These are phyloP conservation scores for Trilocha varians DNA, from an alignment of 2,888 invertebrate species.

Conservation along the genomic window DNA sequence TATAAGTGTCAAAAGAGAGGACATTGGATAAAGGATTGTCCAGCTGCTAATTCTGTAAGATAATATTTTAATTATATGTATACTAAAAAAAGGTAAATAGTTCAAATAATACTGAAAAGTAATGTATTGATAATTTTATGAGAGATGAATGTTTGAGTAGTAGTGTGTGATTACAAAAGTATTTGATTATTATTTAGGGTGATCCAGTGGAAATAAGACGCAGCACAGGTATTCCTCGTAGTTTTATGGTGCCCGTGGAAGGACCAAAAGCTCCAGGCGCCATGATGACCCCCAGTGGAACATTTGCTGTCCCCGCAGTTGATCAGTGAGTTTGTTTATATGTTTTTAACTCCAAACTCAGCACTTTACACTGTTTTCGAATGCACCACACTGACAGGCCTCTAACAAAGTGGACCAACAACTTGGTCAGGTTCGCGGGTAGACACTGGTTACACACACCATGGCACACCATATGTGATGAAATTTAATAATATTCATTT, in stretches of 20 bases:
- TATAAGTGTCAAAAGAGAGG: constrained; percentile 95
- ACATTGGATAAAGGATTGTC: constrained; percentile 98
- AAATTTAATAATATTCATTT: too few species aligned
- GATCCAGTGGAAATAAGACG: constrained; percentile 88
- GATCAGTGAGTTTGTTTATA: constrained; percentile 79
- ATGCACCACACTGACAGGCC: too few species aligned
- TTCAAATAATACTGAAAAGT: too few species aligned
- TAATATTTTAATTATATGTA: constrained; percentile 2
- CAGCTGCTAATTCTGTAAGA: constrained; percentile 73
- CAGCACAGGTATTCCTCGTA: constrained; percentile 97
- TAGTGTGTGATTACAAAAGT: too few species aligned
- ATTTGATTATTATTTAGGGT: constrained; percentile 53
- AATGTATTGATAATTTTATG: too few species aligned
- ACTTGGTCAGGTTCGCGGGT: too few species aligned
- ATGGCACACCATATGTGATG: too few species aligned
- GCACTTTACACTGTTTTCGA: too few species aligned
- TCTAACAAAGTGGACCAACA: too few species aligned
- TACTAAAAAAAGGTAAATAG: too few species aligned
- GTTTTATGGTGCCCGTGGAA: constrained; percentile 95
- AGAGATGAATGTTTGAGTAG: too few species aligned
- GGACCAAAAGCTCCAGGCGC: constrained; percentile 92
- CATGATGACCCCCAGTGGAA: constrained; percentile 90
- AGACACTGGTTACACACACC: too few species aligned
- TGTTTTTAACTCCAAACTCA: neutral
- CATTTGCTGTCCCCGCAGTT: constrained; percentile 90